Conservation (phyloP, 1,140 invertebrate species). For the Caenorhabditis inopinata region DNA sequence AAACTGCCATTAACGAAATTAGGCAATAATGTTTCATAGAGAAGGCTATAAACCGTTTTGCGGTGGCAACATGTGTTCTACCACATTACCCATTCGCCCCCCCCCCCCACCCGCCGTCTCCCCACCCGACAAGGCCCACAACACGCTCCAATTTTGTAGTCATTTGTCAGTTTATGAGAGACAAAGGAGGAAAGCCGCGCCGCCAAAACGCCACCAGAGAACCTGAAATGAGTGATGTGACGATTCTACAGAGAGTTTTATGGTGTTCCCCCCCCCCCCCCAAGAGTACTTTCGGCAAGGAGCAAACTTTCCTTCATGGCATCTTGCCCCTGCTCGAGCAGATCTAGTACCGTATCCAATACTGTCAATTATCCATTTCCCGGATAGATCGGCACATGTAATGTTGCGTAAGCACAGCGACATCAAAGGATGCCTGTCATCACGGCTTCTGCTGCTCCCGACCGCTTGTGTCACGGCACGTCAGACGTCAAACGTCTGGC, state of each 20-base stretch:
- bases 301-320: no score
- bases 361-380: no score
- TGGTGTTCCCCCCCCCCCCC: no score
- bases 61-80: constrained; percentile 30
- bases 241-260: no score
- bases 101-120: no score
- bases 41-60: not conserved
- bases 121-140: no score
- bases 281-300: no score
- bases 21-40: constrained; percentile 17
- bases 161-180: constrained; percentile 22
- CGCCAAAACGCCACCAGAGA: not conserved
- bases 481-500: constrained; percentile 1
- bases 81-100: no score
- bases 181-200: not conserved
- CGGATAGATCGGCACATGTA: no score
- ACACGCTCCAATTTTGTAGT: not conserved
- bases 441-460: not conserved
- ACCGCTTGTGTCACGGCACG: not conserved
- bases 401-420: constrained; percentile 19
- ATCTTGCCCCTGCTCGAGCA: no score
- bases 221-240: no score
- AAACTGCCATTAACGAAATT: not conserved
- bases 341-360: no score
- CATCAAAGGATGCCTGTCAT: constrained; percentile 24